Evolutionary conservation across 1,140 invertebrate species (phyloP).

Genomic region (Drosophila ercepeae): DNA sequence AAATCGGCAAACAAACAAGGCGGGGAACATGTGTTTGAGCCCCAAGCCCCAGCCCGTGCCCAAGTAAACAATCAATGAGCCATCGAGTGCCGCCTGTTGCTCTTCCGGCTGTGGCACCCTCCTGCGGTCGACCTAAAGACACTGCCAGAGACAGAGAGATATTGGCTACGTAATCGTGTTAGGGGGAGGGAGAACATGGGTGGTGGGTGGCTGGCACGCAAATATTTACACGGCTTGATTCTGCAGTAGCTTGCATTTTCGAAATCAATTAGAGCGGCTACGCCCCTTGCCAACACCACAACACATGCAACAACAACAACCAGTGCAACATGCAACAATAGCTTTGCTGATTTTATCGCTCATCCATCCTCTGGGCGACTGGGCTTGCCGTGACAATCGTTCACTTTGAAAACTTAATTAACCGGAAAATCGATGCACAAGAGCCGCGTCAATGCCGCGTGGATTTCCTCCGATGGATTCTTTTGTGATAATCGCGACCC

Average conservation of each 20-base stretch:
- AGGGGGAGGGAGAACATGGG: neutral
- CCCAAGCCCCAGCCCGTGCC: constrained; percentile 19
- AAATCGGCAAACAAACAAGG: constrained; percentile 59
- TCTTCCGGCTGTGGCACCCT: constrained; percentile 5
- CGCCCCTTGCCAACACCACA: constrained; percentile 17
- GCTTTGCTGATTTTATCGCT: constrained; percentile 63
- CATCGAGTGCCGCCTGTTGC: constrained; percentile 32
- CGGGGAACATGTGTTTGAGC: constrained; percentile 26
- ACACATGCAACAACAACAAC: constrained; percentile 7
- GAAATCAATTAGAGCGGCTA: constrained; percentile 67
- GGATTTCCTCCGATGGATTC: constrained; percentile 36
- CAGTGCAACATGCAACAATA: neutral
- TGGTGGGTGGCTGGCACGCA: constrained; percentile 27
- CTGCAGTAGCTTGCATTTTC: constrained; percentile 51
- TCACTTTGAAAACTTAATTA: constrained; percentile 70
- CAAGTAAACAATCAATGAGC: constrained; percentile 65
- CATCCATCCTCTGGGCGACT: constrained; percentile 14
- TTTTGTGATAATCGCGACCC: neutral
- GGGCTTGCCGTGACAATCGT: constrained; percentile 45
- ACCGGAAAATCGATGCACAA: constrained; percentile 65
- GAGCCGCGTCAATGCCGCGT: constrained; percentile 1
- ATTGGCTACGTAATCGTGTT: constrained; percentile 22
- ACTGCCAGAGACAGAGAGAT: constrained; percentile 12
- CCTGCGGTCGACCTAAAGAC: neutral
- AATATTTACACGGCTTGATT: constrained; percentile 51